These are phyloP conservation scores for Ditula angustiorana DNA, from an alignment of 2,888 invertebrate species.

Conservation along the genomic window DNA sequence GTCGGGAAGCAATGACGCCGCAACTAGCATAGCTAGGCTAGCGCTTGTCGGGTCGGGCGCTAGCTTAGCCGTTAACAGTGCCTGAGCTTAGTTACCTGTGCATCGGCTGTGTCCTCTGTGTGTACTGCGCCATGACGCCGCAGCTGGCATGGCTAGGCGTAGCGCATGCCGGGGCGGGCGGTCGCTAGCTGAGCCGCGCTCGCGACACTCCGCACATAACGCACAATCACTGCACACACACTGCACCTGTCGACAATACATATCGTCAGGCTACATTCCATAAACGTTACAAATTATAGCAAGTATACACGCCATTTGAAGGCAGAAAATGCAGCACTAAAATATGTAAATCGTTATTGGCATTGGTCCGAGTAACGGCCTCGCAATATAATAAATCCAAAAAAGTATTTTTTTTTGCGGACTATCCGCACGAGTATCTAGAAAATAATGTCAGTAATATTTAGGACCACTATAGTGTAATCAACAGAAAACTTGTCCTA, in stretches of 20 bases:
- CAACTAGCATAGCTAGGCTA: background rate
- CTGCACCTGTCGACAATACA: slow-evolving; percentile 48
- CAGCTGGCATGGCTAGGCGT: slow-evolving; percentile 80
- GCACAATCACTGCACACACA: slow-evolving; percentile 59
- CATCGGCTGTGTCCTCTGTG: slow-evolving; percentile 84
- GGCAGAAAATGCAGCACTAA: no score
- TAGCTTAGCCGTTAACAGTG: background rate
- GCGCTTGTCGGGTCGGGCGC: background rate
- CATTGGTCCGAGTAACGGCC: no score
- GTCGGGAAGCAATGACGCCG: background rate
- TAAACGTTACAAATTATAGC: no score
- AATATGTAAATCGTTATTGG: no score
- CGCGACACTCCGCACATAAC: slow-evolving; percentile 57
- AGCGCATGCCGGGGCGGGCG: slow-evolving; percentile 73
- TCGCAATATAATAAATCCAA: no score
- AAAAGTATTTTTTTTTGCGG: no score
- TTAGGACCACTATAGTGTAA: no score
- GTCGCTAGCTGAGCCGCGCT: slow-evolving; percentile 72
- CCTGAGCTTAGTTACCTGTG: slow-evolving; percentile 72
- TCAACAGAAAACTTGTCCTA: no score
- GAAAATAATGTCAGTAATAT: no score
- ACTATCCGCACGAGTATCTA: no score
- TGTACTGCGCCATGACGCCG: slow-evolving; percentile 81
- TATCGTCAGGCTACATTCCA: background rate
- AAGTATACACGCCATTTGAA: no score